Evolutionary conservation across 2,113 vertebrate species (phyloP).

Genomic region (Entelurus aequoreus): DNA sequence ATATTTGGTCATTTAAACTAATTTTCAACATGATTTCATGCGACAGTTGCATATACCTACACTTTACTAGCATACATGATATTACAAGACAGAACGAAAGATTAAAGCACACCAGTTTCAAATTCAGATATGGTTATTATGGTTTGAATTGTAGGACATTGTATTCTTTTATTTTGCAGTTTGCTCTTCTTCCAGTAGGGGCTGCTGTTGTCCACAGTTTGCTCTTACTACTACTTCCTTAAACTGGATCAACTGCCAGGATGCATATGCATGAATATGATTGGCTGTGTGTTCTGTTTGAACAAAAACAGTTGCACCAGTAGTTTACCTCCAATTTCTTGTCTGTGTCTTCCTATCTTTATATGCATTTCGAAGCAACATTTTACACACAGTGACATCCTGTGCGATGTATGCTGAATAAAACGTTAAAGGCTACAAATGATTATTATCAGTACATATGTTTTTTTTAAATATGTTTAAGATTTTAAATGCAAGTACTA

Average conservation of each 20-base stretch:
- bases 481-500: neutral
- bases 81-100: no score
- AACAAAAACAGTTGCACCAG: constrained; percentile 43
- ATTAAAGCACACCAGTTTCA: no score
- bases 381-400: neutral
- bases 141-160: no score
- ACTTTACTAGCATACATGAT: no score
- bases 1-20: no score
- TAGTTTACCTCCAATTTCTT: constrained; percentile 9
- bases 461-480: neutral
- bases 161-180: neutral
- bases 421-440: no score
- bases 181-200: constrained; percentile 15
- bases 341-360: constrained; percentile 10
- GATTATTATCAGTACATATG: no score
- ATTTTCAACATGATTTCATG: no score
- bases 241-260: neutral
- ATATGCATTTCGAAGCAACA: neutral
- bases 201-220: constrained; percentile 39
- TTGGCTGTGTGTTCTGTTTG: constrained; percentile 46
- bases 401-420: neutral
- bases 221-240: neutral
- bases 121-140: no score
- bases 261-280: constrained; percentile 22
- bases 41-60: no score